A percentile compares a stretch with the other conserved stretches of the same genome.
Conservation (phyloP, 2,113 vertebrate species). For the Cheirogaleus medius region DNA sequence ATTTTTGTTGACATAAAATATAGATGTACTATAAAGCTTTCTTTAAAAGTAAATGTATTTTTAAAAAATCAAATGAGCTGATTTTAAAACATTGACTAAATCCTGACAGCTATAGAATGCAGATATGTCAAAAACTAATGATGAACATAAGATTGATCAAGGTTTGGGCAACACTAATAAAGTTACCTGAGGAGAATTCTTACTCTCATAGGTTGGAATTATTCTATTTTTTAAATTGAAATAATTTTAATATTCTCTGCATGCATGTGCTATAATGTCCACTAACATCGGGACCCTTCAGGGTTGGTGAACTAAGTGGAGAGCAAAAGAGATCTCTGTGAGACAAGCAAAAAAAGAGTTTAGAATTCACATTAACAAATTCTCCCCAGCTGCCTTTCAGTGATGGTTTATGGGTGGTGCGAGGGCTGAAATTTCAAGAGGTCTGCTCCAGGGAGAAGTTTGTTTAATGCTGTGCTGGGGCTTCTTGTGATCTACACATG, state of each 20-base stretch:
- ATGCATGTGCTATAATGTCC: neutral
- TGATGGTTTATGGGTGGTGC: too few species aligned
- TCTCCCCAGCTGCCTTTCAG: neutral
- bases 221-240: neutral
- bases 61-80: neutral
- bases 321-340: too few species aligned
- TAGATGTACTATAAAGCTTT: neutral
- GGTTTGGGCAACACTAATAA: neutral
- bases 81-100: neutral
- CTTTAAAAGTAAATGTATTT: neutral
- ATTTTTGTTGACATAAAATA: slow-evolving; percentile 6
- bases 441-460: neutral
- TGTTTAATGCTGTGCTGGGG: accelerated
- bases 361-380: too few species aligned
- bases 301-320: neutral
- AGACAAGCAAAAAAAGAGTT: neutral
- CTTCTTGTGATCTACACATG: neutral
- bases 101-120: neutral
- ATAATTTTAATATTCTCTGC: neutral
- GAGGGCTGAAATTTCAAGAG: neutral
- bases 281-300: neutral
- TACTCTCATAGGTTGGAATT: neutral
- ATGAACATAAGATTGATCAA: too few species aligned
- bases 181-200: neutral
- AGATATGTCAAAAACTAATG: neutral